Evolutionary conservation across 2,113 vertebrate genomes (phyloP).

Genomic region (Podarcis cretensis): DNA sequence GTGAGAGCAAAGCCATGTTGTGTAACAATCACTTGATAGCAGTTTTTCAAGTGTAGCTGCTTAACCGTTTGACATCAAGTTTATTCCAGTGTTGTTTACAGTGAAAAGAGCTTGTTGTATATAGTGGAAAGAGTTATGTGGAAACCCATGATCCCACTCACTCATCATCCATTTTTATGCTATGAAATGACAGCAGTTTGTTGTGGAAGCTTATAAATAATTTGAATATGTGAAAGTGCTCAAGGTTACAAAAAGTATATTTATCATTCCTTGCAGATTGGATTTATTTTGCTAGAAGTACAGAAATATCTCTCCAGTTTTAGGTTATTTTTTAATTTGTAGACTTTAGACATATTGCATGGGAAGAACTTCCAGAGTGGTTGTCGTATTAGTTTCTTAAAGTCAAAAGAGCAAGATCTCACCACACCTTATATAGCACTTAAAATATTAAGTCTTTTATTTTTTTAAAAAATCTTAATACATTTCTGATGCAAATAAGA

Average conservation of each 20-base stretch:
- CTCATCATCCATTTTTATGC: not conserved
- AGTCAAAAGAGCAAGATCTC: not conserved
- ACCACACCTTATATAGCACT: not conserved
- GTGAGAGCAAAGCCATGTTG: not conserved
- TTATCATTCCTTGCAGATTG: not conserved
- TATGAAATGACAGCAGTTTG: not conserved
- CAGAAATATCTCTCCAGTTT: conserved; percentile 14
- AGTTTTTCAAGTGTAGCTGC: not conserved
- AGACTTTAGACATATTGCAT: not conserved
- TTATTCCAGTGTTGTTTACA: not conserved
- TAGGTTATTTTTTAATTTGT: not conserved
- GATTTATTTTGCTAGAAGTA: not conserved
- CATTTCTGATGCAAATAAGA: not conserved
- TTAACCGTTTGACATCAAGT: not conserved
- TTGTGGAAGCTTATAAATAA: conserved; percentile 29
- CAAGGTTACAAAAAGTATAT: not conserved
- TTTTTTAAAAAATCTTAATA: not conserved
- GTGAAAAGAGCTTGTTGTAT: not conserved
- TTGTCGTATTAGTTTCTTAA: not conserved
- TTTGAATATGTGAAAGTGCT: rapidly evolving
- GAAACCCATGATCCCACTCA: not conserved
- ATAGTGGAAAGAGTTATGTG: not conserved
- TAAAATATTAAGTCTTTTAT: not conserved
- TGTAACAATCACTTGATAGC: not conserved
- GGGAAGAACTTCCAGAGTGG: not conserved